These are phyloP conservation scores for Brachionus plicatilis DNA, from an alignment of 1,140 invertebrate species.

Conservation along the genomic window DNA sequence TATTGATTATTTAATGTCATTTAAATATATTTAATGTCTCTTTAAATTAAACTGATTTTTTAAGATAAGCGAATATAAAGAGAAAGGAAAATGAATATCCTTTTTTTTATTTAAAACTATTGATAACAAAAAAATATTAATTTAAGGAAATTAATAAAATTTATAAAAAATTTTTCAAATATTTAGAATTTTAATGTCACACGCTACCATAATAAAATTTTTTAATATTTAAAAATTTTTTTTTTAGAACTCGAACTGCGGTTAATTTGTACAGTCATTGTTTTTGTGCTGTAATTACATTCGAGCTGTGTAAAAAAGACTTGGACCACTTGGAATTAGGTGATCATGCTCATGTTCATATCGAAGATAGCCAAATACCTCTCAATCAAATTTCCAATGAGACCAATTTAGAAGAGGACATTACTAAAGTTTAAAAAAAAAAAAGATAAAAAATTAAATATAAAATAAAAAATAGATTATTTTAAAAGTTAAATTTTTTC, in stretches of 20 bases:
- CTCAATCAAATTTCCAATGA: background rate
- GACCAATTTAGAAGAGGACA: background rate
- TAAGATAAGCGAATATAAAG: too few relatives aligned
- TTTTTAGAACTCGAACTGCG: conserved; percentile 1
- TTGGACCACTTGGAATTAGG: conserved; percentile 8
- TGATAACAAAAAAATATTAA: too few relatives aligned
- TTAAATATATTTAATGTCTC: too few relatives aligned
- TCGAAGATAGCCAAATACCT: background rate
- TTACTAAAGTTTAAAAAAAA: background rate
- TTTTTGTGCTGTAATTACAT: conserved; percentile 33
- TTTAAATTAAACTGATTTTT: too few relatives aligned
- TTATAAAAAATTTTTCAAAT: too few relatives aligned
- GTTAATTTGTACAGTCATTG: conserved; percentile 38
- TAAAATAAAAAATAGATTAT: background rate
- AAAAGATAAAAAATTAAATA: background rate
- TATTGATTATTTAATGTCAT: too few relatives aligned
- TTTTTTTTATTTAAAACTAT: too few relatives aligned
- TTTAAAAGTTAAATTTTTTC: background rate
- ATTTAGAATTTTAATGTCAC: too few relatives aligned
- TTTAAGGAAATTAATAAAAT: too few relatives aligned
- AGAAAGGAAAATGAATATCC: too few relatives aligned
- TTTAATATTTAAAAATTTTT: background rate
- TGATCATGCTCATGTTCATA: background rate
- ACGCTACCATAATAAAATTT: too few relatives aligned
- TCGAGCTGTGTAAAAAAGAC: conserved; percentile 26